Evolutionary conservation across 2,113 vertebrate genomes (phyloP).

Genomic region (Lasiurus borealis): DNA sequence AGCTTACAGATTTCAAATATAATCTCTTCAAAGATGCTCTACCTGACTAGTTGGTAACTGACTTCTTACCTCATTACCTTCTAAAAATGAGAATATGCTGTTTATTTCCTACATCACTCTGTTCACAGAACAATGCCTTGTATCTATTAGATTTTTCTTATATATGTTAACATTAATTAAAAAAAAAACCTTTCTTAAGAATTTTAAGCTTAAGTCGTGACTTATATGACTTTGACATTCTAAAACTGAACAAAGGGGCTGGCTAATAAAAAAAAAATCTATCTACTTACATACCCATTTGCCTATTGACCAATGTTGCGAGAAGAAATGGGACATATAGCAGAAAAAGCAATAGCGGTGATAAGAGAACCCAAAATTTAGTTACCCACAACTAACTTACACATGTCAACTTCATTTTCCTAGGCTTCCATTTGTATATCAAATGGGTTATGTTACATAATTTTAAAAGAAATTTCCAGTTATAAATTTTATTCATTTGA

Average conservation of each 20-base stretch:
- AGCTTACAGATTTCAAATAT: not conserved
- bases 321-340: conserved; percentile 5
- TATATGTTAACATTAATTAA: not conserved
- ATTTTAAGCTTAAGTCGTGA: not conserved
- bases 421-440: not conserved
- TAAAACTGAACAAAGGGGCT: not conserved
- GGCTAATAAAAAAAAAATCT: not conserved
- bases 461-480: not conserved
- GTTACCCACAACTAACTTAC: not conserved
- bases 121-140: not conserved
- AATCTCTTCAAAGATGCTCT: not conserved
- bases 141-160: not conserved
- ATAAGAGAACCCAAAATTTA: not conserved
- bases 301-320: not conserved
- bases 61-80: not conserved
- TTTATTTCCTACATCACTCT: not conserved
- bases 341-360: not conserved
- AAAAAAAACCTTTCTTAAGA: conserved; percentile 20
- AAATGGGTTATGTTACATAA: not conserved
- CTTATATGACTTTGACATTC: not conserved
- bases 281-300: not conserved
- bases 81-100: not conserved
- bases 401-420: not conserved
- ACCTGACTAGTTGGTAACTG: not conserved
- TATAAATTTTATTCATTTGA: not conserved